These are phyloP conservation scores for Lasioglossum albipes DNA, from an alignment of 1,140 invertebrate genomes.

Conservation along the genomic window DNA sequence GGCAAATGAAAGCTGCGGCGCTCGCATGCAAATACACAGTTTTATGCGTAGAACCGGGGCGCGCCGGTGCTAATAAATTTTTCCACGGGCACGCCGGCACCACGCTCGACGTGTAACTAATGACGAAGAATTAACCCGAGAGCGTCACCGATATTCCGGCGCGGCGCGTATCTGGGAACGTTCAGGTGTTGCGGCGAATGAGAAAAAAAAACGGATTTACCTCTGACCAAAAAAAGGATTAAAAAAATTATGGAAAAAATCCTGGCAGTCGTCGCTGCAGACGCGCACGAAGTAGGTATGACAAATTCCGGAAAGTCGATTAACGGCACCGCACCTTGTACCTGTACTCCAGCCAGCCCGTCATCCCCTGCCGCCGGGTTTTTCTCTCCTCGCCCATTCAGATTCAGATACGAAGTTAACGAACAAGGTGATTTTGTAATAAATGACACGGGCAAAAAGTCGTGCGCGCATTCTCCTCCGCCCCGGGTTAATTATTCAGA, in stretches of 20 bases:
- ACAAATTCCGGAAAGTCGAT: constrained; percentile 59
- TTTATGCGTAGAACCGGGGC: constrained; percentile 59
- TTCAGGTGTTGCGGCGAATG: constrained; percentile 52
- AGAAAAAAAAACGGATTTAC: constrained; percentile 2
- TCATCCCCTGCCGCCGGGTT: background rate
- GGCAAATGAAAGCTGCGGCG: constrained; percentile 66
- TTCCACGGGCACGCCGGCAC: constrained; percentile 59
- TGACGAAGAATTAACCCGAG: constrained; percentile 65
- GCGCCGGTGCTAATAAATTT: constrained; percentile 70
- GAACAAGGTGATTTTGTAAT: constrained; percentile 75
- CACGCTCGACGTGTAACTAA: constrained; percentile 66
- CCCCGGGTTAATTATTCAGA: constrained; percentile 79
- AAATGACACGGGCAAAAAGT: constrained; percentile 75
- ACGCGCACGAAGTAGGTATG: constrained; percentile 43
- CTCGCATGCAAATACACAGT: constrained; percentile 70
- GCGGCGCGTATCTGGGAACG: constrained; percentile 47
- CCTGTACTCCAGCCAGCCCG: constrained; percentile 30
- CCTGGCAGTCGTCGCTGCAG: background rate
- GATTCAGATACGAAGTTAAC: constrained; percentile 72
- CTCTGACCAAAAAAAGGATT: background rate
- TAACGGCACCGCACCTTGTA: constrained; percentile 39
- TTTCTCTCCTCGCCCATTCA: constrained; percentile 61
- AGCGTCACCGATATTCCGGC: constrained; percentile 38
- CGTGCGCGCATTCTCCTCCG: constrained; percentile 61
- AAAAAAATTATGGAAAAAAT: background rate